Conservation (phyloP, 2,113 vertebrate genomes). For the Nansenia antarctica region DNA sequence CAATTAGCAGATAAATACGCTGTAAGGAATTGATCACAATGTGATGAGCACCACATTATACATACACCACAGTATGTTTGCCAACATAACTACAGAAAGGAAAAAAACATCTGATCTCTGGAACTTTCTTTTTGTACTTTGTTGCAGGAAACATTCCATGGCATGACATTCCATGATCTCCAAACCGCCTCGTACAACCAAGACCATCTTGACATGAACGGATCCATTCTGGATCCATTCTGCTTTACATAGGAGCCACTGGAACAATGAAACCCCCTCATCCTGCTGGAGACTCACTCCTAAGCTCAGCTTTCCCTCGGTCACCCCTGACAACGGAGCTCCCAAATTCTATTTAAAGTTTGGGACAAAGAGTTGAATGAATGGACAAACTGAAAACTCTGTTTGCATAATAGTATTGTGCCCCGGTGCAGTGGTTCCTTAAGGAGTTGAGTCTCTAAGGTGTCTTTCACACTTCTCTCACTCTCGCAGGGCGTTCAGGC, state of each 20-base stretch:
- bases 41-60: no score
- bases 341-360: not conserved
- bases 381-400: not conserved
- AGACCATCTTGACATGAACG: no score
- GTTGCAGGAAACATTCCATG: no score
- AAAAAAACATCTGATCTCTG: no score
- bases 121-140: no score
- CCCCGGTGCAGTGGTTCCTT: not conserved
- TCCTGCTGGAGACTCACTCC: not conserved
- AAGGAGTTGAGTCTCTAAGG: not conserved
- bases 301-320: not conserved
- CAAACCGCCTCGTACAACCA: no score
- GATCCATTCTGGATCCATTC: no score
- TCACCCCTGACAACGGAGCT: not conserved
- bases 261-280: not conserved
- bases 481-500: not conserved
- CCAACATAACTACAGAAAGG: no score
- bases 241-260: not conserved
- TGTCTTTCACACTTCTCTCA: not conserved
- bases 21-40: no score
- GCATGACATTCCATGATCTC: no score
- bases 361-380: not conserved
- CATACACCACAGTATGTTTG: no score
- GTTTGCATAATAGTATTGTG: constrained; percentile 8
- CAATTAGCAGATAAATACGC: not conserved